Base-by-base conservation (phyloP, 2,113 vertebrate genomes). In the Synchiropus splendidus region DNA sequence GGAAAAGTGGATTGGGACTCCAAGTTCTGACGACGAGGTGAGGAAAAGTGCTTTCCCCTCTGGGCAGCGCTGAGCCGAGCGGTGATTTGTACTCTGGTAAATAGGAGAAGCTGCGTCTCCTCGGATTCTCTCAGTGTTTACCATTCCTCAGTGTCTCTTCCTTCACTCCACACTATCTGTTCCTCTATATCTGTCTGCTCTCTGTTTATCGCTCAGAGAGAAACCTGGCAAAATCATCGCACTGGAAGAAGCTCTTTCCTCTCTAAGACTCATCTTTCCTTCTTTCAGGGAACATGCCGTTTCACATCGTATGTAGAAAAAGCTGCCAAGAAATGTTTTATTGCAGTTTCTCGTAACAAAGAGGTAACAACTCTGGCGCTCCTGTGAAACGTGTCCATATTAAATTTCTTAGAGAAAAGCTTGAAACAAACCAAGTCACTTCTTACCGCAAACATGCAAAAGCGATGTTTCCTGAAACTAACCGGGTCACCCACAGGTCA, bases 21-120 rank as follows among this genome's bases (percentile, higher is more conserved):
- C 74, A 71, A 61, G 70, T 64, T 73, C 56, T 73, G 70, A 79
- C 55, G 70, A 74, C 49, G 70, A 84, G 75, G 82, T 82, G 84
- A 80, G 74, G 77, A 82, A 81, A 84, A 84, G 79, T 77, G 72
- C 75, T 81, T 82, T 79, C 64, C 84, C 74, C 61, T 75, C 54
- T 75, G 84, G 67, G 66, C 71, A 58, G n/a, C 51, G 57, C 44
- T 3, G 48, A 54, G 44, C 59, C 44, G 18, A 56, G 45, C 63
- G 42, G 52, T 77, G 78, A 84, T 83, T 81, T 84, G 79, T 78
- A 68, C 77, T 51, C 53, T 47, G 67, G 61, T 59, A 58, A 77
- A 67, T 50, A 39, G 58, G 51, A 47, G 48, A 58, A 51, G 36
- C 51, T 47, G 42, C 34, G 55, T 40, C 49, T 53, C 63, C 58